phyloP scores from a whole-genome alignment of 2,888 invertebrate species.

The Nasonia oneida region DNA sequence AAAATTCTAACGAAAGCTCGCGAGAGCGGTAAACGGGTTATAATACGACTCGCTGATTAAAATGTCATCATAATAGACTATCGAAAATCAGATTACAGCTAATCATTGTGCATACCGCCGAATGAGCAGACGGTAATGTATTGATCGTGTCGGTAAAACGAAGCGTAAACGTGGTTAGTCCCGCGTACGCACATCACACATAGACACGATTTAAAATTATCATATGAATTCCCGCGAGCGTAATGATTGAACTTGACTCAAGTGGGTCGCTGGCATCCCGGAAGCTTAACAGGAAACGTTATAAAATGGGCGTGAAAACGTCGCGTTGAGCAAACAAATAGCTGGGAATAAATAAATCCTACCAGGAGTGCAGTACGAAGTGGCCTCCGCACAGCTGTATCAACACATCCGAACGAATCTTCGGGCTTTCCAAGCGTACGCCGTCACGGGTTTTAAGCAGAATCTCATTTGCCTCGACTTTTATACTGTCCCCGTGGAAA shows the following conservation, averaged over 20 bases:
- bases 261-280: slow-evolving; percentile 42
- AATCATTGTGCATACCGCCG: not conserved
- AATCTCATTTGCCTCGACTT: slow-evolving; percentile 1
- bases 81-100: not conserved
- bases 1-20: not conserved
- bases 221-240: not conserved
- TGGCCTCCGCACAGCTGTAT: slow-evolving; percentile 38
- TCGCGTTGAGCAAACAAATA: slow-evolving; percentile 48
- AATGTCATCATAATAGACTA: not conserved
- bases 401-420: slow-evolving; percentile 35
- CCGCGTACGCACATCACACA: not conserved
- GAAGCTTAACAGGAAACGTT: slow-evolving; percentile 51
- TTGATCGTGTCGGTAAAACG: not conserved
- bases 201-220: not conserved
- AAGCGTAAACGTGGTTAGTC: not conserved
- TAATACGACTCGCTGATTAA: not conserved
- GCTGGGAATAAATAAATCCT: slow-evolving; percentile 44
- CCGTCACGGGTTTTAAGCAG: slow-evolving; percentile 32
- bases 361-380: slow-evolving; percentile 9
- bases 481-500: slow-evolving; percentile 3
- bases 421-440: not conserved
- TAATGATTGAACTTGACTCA: slow-evolving; percentile 43
- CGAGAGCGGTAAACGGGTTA: no score
- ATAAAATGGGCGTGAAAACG: slow-evolving; percentile 45
- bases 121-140: not conserved